Conservation (phyloP, 2,797 vertebrate species). For the Arnoldichthys spilopterus region DNA sequence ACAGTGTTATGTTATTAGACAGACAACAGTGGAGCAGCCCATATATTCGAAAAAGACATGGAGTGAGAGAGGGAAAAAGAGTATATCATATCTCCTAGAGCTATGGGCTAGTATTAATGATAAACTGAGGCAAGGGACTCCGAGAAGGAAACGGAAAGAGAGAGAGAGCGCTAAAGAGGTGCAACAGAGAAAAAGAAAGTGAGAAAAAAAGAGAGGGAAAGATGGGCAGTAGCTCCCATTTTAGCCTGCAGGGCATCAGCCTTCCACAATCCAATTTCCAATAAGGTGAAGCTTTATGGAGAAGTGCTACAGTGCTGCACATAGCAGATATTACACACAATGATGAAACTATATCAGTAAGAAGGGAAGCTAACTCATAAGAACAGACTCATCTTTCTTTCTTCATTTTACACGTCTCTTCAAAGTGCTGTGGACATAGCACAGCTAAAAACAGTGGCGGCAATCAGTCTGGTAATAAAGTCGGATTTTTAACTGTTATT, state of each 20-base stretch:
- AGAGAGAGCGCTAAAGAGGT: slow-evolving; percentile 31
- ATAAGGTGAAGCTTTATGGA: slow-evolving; percentile 76
- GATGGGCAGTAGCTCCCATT: background rate
- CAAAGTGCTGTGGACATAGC: background rate
- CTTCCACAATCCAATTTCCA: slow-evolving; percentile 75
- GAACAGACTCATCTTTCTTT: background rate
- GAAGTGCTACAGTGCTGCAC: slow-evolving; percentile 67
- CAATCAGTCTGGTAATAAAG: no score
- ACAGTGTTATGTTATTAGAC: background rate
- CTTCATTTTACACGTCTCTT: background rate
- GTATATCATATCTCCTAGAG: slow-evolving; percentile 43
- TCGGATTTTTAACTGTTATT: no score
- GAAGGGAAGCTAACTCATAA: background rate
- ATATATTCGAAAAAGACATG: background rate
- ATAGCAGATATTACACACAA: slow-evolving; percentile 54
- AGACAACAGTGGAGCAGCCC: background rate
- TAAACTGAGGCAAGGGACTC: slow-evolving; percentile 8
- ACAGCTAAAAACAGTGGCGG: background rate
- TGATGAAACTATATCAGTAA: slow-evolving; percentile 53
- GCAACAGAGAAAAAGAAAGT: slow-evolving; percentile 25
- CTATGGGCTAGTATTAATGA: slow-evolving; percentile 31
- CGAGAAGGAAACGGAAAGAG: slow-evolving; percentile 22
- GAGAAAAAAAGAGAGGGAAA: slow-evolving; percentile 28
- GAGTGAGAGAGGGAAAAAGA: slow-evolving; percentile 12
- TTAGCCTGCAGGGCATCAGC: slow-evolving; percentile 53